Evolutionary conservation across 2,113 vertebrate genomes (phyloP), one percentile per base, ranked within the genome.

Genomic region (Xiphorhynchus elegans): DNA sequence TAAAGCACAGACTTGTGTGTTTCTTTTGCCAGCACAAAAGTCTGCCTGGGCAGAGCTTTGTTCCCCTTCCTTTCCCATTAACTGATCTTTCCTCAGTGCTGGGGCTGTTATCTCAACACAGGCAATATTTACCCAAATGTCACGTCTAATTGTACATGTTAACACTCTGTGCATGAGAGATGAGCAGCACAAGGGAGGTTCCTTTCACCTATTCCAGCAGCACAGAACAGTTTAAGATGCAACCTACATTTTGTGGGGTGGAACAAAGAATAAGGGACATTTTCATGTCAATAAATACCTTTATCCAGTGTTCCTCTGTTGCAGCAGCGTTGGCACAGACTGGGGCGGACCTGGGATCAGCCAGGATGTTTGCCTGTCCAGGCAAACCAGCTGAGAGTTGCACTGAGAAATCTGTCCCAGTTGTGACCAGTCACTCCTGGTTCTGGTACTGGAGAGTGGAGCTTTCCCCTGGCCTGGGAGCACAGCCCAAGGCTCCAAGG

Each of bases 361-460:
- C 75, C 63, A 4, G 55, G 47, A 2, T 9, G 4, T 75, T 56
- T 47, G 50, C 3, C 39, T 40, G 29, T 3, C 35, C 64, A 17
- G 49, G 58, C 21, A 50, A 4, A 52, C 1, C 37, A 17, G 60
- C 37, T 3, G 8, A 15, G 49, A 23, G 8, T 4, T 9, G 37
- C 3, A 17, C 33, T 24, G 52, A 5, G 24, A 10, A 12, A 6
- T 10, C 50, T 50, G 39, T 39, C 25, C 10, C 31, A 9, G 26
- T 20, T 44, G n/a, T 3, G 28, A 2, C 39, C 10, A 44, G 14
- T 62, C 56, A 8, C 23, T 20, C 0, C 52, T 13, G 39, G 40
- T 6, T 60, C 77, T 50, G 5, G 37, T 37, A 0, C n/a, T 15
- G 56, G 23, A 1, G 40, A 26, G 52, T 0, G 0, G 2, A 58